phyloP scores from a whole-genome alignment of 2,797 vertebrate species.

The Taeniopygia guttata region DNA sequence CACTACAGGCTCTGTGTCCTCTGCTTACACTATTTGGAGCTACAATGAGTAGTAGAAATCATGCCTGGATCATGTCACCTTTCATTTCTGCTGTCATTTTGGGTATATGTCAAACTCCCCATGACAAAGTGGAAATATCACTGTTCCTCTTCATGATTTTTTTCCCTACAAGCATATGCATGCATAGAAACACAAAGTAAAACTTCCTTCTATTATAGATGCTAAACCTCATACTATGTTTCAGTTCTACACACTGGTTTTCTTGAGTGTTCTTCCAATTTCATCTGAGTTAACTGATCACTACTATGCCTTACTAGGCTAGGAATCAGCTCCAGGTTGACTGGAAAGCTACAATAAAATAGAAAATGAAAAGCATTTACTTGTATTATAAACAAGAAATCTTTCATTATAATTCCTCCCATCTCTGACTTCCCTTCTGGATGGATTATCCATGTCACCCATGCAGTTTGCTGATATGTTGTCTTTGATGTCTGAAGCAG shows the following conservation, averaged over 20 bases:
- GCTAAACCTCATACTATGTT: not conserved
- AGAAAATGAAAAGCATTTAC: not conserved
- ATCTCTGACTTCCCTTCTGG: not conserved
- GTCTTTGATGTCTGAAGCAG: not conserved
- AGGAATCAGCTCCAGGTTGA: not conserved
- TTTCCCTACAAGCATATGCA: not conserved
- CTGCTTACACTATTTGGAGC: not conserved
- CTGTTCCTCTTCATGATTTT: not conserved
- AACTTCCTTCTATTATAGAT: not conserved
- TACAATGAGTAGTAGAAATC: not conserved
- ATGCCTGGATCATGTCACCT: not conserved
- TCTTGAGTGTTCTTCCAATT: not conserved
- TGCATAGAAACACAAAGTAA: not conserved
- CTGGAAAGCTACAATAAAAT: not conserved
- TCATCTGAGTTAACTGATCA: not conserved
- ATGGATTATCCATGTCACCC: not conserved
- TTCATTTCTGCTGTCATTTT: not conserved
- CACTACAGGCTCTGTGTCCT: not conserved
- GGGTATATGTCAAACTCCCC: not conserved
- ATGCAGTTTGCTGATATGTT: not conserved
- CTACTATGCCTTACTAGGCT: not conserved
- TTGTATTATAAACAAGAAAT: slow-evolving; percentile 11
- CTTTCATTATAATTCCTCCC: not conserved
- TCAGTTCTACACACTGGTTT: not conserved
- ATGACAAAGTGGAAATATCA: not conserved